Evolutionary conservation across 1,140 invertebrate genomes (phyloP).

Genomic region (Drosophila subobscura): DNA sequence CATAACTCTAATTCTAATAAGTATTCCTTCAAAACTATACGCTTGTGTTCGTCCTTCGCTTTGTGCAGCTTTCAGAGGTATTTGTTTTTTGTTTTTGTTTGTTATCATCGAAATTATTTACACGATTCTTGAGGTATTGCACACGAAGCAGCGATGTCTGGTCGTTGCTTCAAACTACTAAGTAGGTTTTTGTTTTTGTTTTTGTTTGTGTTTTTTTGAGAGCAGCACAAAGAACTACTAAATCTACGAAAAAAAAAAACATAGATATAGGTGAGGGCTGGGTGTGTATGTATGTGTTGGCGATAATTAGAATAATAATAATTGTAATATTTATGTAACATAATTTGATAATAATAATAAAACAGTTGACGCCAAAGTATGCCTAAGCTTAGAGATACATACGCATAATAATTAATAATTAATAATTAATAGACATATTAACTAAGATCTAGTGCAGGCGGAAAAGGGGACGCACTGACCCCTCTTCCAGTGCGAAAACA

Average conservation of each 20-base stretch:
- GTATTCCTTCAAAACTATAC: conserved; percentile 51
- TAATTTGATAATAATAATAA: conserved; percentile 38
- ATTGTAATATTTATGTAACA: conserved; percentile 24
- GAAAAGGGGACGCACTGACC: not conserved
- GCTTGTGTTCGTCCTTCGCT: conserved; percentile 7
- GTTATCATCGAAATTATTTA: conserved; percentile 46
- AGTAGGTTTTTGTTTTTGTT: conserved; percentile 34
- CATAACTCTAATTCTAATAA: conserved; percentile 61
- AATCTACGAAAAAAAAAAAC: too few relatives aligned
- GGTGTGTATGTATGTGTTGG: too few relatives aligned
- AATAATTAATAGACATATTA: conserved; percentile 31
- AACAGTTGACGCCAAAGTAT: conserved; percentile 47
- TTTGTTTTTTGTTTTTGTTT: conserved; percentile 31
- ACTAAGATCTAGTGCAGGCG: conserved; percentile 17
- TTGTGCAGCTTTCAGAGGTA: conserved; percentile 46
- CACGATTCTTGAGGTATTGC: conserved; percentile 72
- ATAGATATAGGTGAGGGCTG: too few relatives aligned
- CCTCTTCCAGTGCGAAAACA: conserved; percentile 14
- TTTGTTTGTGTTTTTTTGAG: conserved; percentile 3
- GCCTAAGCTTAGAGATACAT: conserved; percentile 31
- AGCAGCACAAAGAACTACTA: conserved; percentile 42
- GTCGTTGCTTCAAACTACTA: conserved; percentile 63
- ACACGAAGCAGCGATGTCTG: conserved; percentile 63
- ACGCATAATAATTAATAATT: conserved; percentile 21
- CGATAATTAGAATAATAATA: conserved; percentile 11